These are phyloP conservation scores for Arctocebus calabarensis DNA, from an alignment of 2,797 vertebrate genomes.

Conservation along the genomic window DNA sequence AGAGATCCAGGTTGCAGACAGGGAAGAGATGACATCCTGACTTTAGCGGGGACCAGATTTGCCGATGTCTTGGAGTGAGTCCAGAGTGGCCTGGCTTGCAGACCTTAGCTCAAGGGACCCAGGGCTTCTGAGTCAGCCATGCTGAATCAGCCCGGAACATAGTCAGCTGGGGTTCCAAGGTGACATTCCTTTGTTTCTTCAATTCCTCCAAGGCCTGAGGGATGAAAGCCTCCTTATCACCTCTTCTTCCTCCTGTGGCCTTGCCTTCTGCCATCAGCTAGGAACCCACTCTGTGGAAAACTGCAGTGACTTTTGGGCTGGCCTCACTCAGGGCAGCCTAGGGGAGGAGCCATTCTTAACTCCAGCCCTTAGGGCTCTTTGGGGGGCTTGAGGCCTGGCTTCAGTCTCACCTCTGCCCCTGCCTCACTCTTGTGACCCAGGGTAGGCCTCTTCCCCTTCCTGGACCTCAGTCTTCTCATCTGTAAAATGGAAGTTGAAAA, in stretches of 20 bases:
- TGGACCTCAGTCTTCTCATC: neutral
- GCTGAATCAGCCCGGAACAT: constrained; percentile 31
- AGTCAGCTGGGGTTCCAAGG: constrained; percentile 40
- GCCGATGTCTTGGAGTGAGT: constrained; percentile 16
- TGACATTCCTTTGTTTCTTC: constrained; percentile 52
- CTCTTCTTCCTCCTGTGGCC: neutral
- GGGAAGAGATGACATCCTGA: neutral
- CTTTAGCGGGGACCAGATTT: neutral
- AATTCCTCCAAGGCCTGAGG: neutral
- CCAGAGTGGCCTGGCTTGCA: neutral
- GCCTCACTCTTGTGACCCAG: neutral
- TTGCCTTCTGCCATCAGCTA: neutral
- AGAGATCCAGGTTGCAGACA: neutral
- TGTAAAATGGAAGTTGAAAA: neutral
- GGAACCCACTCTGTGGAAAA: neutral
- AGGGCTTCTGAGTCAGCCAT: neutral
- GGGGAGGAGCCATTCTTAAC: neutral
- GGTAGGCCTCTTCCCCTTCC: neutral
- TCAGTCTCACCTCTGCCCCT: neutral
- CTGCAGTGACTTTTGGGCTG: neutral
- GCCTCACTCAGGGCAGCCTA: neutral
- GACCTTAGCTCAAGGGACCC: neutral
- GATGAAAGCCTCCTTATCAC: neutral
- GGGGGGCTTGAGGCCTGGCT: neutral
- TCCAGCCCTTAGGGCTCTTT: neutral